Evolutionary conservation across 2,888 invertebrate species (phyloP).

Genomic region (Eubasilissa splendida): DNA sequence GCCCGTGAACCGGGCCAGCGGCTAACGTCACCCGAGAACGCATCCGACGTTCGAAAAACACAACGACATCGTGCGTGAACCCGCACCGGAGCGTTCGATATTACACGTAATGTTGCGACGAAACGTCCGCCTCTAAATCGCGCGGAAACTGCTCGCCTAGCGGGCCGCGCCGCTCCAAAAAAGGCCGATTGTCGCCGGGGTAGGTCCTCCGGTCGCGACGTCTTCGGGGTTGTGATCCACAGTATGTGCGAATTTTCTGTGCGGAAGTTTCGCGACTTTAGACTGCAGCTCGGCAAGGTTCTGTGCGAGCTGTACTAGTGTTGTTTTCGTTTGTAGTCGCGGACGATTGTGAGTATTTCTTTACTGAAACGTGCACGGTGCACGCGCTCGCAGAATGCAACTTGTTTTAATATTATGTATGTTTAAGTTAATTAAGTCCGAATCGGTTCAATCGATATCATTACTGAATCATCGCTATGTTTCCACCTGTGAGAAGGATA

Average conservation of each 20-base stretch:
- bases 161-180: too few species aligned
- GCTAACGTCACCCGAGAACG: conserved; percentile 24
- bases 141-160: too few species aligned
- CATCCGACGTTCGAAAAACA: conserved; percentile 27
- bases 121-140: neutral
- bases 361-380: neutral
- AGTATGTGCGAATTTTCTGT: conserved; percentile 12
- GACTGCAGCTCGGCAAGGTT: neutral
- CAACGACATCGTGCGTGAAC: conserved; percentile 1
- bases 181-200: neutral
- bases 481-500: too few species aligned
- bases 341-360: neutral
- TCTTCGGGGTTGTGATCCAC: neutral
- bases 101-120: neutral
- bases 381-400: neutral
- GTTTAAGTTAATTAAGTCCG: neutral
- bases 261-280: neutral
- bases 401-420: neutral
- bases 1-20: conserved; percentile 29
- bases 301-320: neutral
- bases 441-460: conserved; percentile 6
- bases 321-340: conserved; percentile 1
- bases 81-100: conserved; percentile 6
- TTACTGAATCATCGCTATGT: too few species aligned
- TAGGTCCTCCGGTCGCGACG: neutral